phyloP scores from a whole-genome alignment of 1,140 invertebrate genomes.

The Drosophila grimshawi region DNA sequence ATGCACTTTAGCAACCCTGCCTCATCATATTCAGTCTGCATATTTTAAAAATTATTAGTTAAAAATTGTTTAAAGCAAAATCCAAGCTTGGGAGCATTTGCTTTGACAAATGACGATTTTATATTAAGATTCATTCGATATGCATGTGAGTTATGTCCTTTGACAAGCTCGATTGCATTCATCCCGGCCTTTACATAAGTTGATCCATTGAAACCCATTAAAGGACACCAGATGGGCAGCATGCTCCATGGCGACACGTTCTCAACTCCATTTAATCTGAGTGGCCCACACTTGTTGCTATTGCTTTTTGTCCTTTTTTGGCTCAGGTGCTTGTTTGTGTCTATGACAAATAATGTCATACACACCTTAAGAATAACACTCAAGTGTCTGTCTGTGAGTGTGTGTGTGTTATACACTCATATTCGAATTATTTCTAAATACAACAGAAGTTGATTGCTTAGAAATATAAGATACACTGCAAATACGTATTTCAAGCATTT shows the following conservation, averaged over 20 bases:
- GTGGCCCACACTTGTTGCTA: neutral
- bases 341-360: conserved; percentile 36
- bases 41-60: no score
- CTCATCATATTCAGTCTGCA: no score
- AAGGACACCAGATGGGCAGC: neutral
- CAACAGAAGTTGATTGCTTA: neutral
- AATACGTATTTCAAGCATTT: neutral
- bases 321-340: conserved; percentile 39
- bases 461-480: neutral
- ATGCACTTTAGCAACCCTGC: no score
- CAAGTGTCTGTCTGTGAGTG: no score
- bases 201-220: conserved; percentile 10
- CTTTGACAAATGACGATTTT: no score
- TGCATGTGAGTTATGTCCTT: neutral
- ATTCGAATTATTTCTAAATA: neutral
- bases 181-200: conserved; percentile 7
- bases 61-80: no score
- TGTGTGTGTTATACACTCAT: neutral
- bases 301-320: conserved; percentile 1
- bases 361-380: neutral
- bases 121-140: neutral
- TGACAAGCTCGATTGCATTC: neutral
- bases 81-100: no score
- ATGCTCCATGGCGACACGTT: neutral
- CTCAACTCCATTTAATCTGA: conserved; percentile 11